Evolutionary conservation across 2,888 invertebrate genomes (phyloP).

Genomic region (Nomada flava): DNA sequence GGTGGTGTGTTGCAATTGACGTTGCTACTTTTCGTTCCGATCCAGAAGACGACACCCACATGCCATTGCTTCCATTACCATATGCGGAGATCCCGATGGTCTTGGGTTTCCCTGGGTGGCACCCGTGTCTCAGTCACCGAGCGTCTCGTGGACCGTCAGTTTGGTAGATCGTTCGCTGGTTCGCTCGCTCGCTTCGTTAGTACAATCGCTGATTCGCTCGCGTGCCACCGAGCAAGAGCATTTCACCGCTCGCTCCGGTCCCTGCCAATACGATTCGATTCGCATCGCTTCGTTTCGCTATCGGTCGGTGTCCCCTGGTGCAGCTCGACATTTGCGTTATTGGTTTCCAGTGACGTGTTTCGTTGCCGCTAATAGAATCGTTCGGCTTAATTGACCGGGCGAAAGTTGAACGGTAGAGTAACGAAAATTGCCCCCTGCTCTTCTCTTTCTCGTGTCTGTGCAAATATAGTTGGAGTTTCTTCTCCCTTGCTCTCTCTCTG

Average conservation of each 20-base stretch:
- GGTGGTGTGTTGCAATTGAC: conserved; percentile 56
- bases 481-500: not conserved
- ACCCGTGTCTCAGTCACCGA: conserved; percentile 74
- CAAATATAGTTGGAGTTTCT: conserved; percentile 24
- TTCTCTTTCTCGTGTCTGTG: conserved; percentile 32
- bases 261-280: not conserved
- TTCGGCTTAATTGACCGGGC: conserved; percentile 31
- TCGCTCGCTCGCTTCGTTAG: conserved; percentile 55
- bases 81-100: conserved; percentile 80
- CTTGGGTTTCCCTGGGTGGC: conserved; percentile 75
- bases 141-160: conserved; percentile 77
- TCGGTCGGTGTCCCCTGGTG: not conserved
- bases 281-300: not conserved
- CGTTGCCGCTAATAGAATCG: conserved; percentile 29
- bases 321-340: not conserved
- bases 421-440: conserved; percentile 27
- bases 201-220: conserved; percentile 40
- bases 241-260: not conserved
- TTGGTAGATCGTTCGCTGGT: conserved; percentile 69
- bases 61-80: conserved; percentile 80
- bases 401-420: conserved; percentile 18
- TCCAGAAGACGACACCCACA: conserved; percentile 79
- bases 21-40: conserved; percentile 64
- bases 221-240: not conserved
- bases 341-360: not conserved